phyloP scores from a whole-genome alignment of 2,888 invertebrate genomes.

The Steinernema hermaphroditum region DNA sequence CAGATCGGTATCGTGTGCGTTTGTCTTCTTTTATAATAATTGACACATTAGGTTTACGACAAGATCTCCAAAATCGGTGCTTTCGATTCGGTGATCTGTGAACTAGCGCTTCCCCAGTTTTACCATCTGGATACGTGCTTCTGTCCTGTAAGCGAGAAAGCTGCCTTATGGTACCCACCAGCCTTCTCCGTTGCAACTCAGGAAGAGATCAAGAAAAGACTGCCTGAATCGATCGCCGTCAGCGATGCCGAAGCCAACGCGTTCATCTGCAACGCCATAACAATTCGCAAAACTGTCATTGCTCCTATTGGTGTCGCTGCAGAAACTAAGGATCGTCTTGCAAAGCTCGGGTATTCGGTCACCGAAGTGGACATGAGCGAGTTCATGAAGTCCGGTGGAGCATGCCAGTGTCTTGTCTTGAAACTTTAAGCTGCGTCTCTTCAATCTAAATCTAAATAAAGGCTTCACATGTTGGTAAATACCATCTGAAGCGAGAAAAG shows the following conservation, averaged over 20 bases:
- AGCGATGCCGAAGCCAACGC: conserved; percentile 60
- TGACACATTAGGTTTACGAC: conserved; percentile 55
- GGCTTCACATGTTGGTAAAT: too few species aligned
- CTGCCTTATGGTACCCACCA: conserved; percentile 62
- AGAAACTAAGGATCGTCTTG: conserved; percentile 47
- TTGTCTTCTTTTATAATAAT: conserved; percentile 15
- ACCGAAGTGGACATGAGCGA: conserved; percentile 65
- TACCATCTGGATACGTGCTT: conserved; percentile 66
- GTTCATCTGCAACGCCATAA: conserved; percentile 65
- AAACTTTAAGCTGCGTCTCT: conserved; percentile 55
- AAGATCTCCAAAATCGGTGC: conserved; percentile 51
- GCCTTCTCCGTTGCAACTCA: conserved; percentile 59
- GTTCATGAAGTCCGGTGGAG: conserved; percentile 66
- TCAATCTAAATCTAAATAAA: too few species aligned
- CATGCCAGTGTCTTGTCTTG: conserved; percentile 65
- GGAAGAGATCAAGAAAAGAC: conserved; percentile 56
- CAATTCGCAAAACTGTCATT: conserved; percentile 59
- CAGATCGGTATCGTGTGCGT: conserved; percentile 57
- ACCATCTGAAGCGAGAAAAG: too few species aligned
- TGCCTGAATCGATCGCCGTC: conserved; percentile 63
- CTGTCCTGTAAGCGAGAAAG: conserved; percentile 59
- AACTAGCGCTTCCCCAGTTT: conserved; percentile 59
- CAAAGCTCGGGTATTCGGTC: conserved; percentile 55
- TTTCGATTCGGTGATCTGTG: conserved; percentile 60
- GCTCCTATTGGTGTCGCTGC: conserved; percentile 61